A percentile compares a stretch with the other conserved stretches of the same genome.
These are phyloP conservation scores for Tringa solitaria DNA, from an alignment of 2,113 vertebrate genomes.

Conservation along the genomic window DNA sequence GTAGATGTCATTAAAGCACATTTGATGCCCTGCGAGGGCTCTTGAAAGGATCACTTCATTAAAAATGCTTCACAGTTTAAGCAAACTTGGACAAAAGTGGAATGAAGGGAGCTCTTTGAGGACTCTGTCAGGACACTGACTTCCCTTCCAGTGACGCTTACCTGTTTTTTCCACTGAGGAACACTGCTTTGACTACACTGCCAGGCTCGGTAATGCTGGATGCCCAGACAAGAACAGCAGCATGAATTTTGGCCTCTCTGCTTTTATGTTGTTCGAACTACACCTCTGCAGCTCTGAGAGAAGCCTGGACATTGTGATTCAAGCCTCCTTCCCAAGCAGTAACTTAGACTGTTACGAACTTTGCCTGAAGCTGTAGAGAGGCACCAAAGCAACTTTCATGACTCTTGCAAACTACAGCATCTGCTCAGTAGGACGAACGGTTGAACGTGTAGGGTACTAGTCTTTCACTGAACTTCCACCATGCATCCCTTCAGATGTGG, in stretches of 20 bases:
- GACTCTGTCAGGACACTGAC: background rate
- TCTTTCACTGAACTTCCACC: background rate
- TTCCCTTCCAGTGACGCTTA: background rate
- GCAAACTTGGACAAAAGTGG: background rate
- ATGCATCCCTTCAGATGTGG: accelerated
- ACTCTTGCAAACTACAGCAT: background rate
- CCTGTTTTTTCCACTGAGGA: background rate
- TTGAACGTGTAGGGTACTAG: background rate
- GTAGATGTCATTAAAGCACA: background rate
- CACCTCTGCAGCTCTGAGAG: background rate
- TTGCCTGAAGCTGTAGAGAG: background rate
- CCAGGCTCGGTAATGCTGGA: background rate
- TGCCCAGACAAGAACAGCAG: background rate
- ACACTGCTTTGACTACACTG: background rate
- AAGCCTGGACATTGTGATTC: background rate
- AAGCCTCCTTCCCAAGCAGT: background rate
- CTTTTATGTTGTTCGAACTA: background rate
- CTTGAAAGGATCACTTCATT: background rate
- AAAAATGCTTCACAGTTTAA: background rate
- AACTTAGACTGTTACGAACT: background rate
- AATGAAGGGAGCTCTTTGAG: background rate
- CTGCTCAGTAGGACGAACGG: background rate
- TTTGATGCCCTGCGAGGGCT: background rate
- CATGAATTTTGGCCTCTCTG: background rate
- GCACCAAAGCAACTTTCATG: background rate